Evolutionary conservation across 2,797 vertebrate species (phyloP), one percentile per base, ranked within the genome.

Genomic region (Danio choprae): DNA sequence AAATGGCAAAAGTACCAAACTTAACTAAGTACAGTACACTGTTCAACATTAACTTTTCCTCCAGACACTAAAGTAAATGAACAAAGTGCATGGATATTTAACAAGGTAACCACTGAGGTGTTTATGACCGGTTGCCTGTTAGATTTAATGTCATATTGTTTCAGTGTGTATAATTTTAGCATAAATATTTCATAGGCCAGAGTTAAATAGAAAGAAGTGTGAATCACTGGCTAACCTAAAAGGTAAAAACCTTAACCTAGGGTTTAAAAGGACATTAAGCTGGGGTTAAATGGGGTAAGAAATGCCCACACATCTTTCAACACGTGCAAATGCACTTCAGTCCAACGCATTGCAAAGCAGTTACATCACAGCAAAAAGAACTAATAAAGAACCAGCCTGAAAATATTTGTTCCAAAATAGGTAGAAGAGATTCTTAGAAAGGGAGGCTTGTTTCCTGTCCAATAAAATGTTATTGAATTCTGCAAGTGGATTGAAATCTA

Each of bases 381-480:
- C 64, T 69, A 77, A 77, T 77, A 69, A 68, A 77, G 44, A 44
- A 12, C 75, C n/a, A 79, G n/a, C 55, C 36, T 60, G 20, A 63
- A 63, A 62, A 51, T 36, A 55, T 18, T 51, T 18, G 29, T 18
- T 71, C 41, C 20, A 41, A 62, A 68, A 56, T 20, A 22, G 64
- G 51, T n/a, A 56, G 38, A 65, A 69, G 48, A 6, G 2, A 74
- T 46, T 60, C 44, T 41, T 20, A 51, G 18, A 71, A 60, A 43
- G 12, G 46, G 15, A 71, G 22, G 38, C 18, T 70, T 51, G 29
- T 41, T 71, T 53, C 46, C 38, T 6, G 1, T 79, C 40, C 58
- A 43, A 79, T 79, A 79, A 71, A 79, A 44, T 44, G 76, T 79
- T 78, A 78, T 29, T 79, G 56, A 62, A 70, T 70, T 70, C 18